Evolutionary conservation across 2,113 vertebrate species (phyloP), one percentile per base, ranked within the genome.

Genomic region (Oenanthe melanoleuca): DNA sequence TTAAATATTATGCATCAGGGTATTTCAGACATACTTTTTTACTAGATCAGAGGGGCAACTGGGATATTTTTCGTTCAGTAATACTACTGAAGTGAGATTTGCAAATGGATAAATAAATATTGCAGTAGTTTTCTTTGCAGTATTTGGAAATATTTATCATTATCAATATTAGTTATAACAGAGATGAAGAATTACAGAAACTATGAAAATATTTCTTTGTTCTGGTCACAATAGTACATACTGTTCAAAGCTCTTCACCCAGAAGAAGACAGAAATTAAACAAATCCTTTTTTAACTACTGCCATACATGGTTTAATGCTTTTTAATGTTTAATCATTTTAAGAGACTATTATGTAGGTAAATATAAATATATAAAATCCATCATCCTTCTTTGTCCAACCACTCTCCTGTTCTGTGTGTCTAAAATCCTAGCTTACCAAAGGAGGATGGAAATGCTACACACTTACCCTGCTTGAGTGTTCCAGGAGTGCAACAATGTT

Each of bases 401-500:
- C 5, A 33, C 13, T 50, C 29, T 64, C 33, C 52, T 64, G 6
- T 37, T 80, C 20, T 26, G 15, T 56, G 13, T 1, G 20, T 57
- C 71, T n/a, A 7, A 65, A 42, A 29, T 37, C 26, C 15, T 71
- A 37, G 20, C 29, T 75, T 66, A 45, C 28, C 18, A 60, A 40
- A 65, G 16, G 37, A 63, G 11, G 8, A 25, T 31, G 38, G 18
- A 94, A 64, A 88, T 16, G 20, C 97, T 98, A 94, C 60, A 88
- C 16, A 17, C 97, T 98, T 91, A 99, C 99, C 95, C 98, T 98
- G 97, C 99, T 99, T 17, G 97, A 98, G 33, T 98, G 98, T 64
- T 99, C 99, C 91, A 99, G 95, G 19, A 99, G 97, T 2, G 98
- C 97, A 80, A 99, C 96, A 72, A 99, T 98, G 95, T 70, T 98